Base-by-base conservation (phyloP, 1,140 invertebrate genomes). In the Drosophila mojavensis region DNA sequence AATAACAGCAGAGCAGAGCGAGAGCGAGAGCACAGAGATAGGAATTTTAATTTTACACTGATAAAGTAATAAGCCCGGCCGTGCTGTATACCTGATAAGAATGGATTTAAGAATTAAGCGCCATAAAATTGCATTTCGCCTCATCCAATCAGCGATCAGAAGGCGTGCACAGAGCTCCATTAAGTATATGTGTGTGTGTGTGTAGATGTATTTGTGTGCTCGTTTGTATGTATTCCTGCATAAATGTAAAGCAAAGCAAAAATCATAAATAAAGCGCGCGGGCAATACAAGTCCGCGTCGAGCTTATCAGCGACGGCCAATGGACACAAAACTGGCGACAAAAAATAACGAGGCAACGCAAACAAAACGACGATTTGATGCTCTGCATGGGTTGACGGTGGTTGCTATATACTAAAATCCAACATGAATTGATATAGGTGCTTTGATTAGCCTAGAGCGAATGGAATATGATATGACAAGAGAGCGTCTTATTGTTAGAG, bases 81-180 rank as follows among this genome's bases (percentile, higher is more conserved):
- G 53, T 68, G 81, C 50, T 63, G 56, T 43, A 66, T 36, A 67
- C 45, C 60, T 74, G 82, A 85, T 82, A 84, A 83, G 84, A 78
- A 78, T 67, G 84, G 84, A 84, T 90, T 89, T 84, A 74, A 88
- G 70, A 89, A 89, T 89, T 89, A 89, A 89, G 80, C 84, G 80
- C 84, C 84, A 89, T 89, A 71, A 89, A 89, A 89, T 89, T 89
- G 78, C 84, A 89, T 89, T 89, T 84, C 7, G 36, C 55, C 59
- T 58, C 66, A 41, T 45, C 54, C 60, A 75, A 81, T 83, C 83
- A 67, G 65, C 79, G 79, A 88, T 82, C 76, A 83, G 60, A 20
- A 72, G 33, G 55, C 68, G 28, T 56, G 24, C 28, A 50, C 26
- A 54, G 50, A 77, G 68, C 45, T 51, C 69, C 48, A 80, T 73